Conservation (phyloP, 1,140 invertebrate species). For the Odontomachus brunneus region DNA sequence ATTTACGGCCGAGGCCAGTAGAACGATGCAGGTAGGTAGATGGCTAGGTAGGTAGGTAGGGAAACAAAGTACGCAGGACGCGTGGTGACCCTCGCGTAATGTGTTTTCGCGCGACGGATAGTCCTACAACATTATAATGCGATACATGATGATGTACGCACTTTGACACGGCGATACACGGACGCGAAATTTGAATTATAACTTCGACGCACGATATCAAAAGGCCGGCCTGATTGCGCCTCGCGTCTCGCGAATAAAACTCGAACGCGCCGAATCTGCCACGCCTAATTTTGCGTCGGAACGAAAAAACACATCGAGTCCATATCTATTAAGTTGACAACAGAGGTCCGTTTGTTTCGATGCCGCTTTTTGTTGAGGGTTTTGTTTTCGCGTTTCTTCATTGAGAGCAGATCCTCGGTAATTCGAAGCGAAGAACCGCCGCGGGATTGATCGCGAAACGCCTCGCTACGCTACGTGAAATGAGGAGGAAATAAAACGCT, state of each 20-base stretch:
- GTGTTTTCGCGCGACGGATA: constrained; percentile 8
- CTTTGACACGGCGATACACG: constrained; percentile 21
- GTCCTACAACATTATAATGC: constrained; percentile 3
- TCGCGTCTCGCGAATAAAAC: constrained; percentile 27
- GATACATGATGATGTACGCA: constrained; percentile 43
- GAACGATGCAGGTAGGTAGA: constrained; percentile 81
- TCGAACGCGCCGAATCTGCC: background rate
- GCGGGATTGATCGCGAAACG: background rate
- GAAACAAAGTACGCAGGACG: constrained; percentile 49
- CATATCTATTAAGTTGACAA: constrained; percentile 1
- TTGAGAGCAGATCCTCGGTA: too few species aligned
- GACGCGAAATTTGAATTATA: constrained; percentile 47
- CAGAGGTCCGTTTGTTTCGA: too few species aligned
- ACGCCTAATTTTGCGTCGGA: background rate
- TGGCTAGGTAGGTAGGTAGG: constrained; percentile 77
- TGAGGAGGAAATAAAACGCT: background rate
- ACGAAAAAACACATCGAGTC: background rate
- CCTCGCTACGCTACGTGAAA: too few species aligned
- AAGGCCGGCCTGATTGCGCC: background rate
- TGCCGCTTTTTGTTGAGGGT: too few species aligned
- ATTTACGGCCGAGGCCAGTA: constrained; percentile 85
- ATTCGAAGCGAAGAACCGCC: too few species aligned
- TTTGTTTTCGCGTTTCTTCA: too few species aligned
- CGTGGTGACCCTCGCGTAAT: background rate
- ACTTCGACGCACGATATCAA: constrained; percentile 27